Base-by-base conservation (phyloP, 2,113 vertebrate species). In the Heterochromis multidens region DNA sequence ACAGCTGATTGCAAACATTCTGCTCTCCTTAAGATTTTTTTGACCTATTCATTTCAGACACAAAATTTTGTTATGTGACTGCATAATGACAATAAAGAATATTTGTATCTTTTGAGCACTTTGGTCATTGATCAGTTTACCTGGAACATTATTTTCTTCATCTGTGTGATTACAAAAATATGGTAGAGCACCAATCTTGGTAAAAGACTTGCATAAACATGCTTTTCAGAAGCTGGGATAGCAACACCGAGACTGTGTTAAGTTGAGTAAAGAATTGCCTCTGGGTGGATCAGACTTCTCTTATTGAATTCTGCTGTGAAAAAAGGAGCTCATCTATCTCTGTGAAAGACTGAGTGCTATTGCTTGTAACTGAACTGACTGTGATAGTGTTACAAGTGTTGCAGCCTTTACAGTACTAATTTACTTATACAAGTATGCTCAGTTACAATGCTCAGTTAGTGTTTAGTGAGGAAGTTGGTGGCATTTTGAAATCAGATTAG, bases 251-350 rank as follows among this genome's bases (percentile, higher is more conserved):
- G 46, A 54, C 46, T 33, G 17, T 52, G 43, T 72, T 46, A 43
- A 43, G 40, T 40, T 81, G 90, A 85, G 81, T 7, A 79, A 67
- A 85, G 82, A 81, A 74, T 81, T 29, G 79, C 92, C 77, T 67
- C 67, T 65, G 90, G 87, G 79, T 81, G 46, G 67, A 88, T 89
- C 77, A n/a, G 79, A 70, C 79, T 77, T 83, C 76, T 74, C 76
- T 89, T 85, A 90, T 87, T 93, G 87, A 89, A 85, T 84, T 92
- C 83, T 21, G 3, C 74, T 74, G 76, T 88, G 87, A 33, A 74
- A 78, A 74, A 77, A 59, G 74, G 81, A 88, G 79, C 82, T 88
- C 83, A 85, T 91, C 61, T 57, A 81, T 91, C 87, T 90, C 29
- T 57, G 74, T 80, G 65, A 52, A 56, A 79, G 70, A 74, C 70